Evolutionary conservation across 2,888 invertebrate genomes (phyloP).

Genomic region (Pecten maximus): DNA sequence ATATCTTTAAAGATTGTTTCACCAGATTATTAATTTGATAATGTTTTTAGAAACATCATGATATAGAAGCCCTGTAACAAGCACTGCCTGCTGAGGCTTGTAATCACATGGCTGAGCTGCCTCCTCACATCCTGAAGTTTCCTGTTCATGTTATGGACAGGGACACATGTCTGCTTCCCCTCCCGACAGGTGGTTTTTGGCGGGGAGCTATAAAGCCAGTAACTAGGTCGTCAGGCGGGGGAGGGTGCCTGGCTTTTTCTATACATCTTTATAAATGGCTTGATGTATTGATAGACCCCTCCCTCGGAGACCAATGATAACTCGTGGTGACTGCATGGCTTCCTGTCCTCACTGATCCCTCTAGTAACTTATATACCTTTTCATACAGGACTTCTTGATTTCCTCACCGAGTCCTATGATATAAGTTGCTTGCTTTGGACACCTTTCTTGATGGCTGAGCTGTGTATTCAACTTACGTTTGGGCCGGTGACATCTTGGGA

Average conservation of each 20-base stretch:
- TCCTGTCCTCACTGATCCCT: slow-evolving; percentile 4
- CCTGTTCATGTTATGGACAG: neutral
- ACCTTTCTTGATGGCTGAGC: too few species aligned
- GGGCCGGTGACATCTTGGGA: too few species aligned
- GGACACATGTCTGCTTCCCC: neutral
- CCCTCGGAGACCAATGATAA: neutral
- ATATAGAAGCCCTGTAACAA: neutral
- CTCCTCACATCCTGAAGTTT: neutral
- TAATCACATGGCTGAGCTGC: neutral
- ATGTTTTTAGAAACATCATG: neutral
- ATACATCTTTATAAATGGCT: slow-evolving; percentile 30
- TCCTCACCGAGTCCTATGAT: too few species aligned
- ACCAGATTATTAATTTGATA: too few species aligned
- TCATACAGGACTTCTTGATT: neutral
- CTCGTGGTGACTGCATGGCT: neutral
- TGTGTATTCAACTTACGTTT: too few species aligned
- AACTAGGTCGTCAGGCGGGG: slow-evolving; percentile 13
- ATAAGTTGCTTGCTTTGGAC: too few species aligned
- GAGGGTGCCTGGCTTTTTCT: slow-evolving; percentile 4
- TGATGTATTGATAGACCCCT: neutral
- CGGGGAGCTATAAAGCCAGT: neutral
- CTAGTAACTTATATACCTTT: neutral
- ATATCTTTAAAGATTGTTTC: too few species aligned
- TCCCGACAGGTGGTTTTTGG: slow-evolving; percentile 33
- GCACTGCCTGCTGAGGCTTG: neutral